Conservation (phyloP, 2,113 vertebrate genomes). For the Nycticorax nycticorax region DNA sequence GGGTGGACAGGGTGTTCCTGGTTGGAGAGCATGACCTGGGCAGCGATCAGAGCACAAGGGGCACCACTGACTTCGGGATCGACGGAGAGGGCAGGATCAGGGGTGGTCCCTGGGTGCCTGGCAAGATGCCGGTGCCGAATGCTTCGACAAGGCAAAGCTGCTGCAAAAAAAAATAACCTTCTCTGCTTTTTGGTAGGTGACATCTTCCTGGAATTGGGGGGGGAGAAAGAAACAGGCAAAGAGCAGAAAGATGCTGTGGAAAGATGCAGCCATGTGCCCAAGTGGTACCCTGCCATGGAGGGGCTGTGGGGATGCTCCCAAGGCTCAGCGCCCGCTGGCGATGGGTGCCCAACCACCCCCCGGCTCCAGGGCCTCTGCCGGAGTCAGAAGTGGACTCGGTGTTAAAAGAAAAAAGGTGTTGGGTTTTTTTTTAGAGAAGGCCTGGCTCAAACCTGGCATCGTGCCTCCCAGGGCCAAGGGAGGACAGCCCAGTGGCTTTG, state of each 20-base stretch:
- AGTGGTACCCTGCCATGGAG: background rate
- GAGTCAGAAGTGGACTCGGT: background rate
- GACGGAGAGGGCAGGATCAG: background rate
- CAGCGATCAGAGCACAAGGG: background rate
- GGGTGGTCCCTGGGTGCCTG: background rate
- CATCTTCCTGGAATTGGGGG: no score
- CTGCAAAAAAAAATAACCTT: background rate
- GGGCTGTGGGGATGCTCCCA: background rate
- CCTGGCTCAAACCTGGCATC: fast-evolving
- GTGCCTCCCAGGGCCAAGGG: background rate
- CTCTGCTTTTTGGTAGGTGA: background rate
- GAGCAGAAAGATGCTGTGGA: background rate
- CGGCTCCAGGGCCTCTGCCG: fast-evolving
- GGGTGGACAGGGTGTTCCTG: background rate
- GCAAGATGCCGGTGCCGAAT: background rate
- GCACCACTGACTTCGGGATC: background rate
- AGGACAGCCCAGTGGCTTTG: fast-evolving
- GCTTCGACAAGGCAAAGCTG: background rate
- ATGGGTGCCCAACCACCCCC: background rate
- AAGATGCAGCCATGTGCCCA: background rate
- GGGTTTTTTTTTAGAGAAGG: no score
- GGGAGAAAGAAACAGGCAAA: background rate
- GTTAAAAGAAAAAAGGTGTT: background rate
- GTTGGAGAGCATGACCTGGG: background rate
- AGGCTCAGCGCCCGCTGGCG: background rate